Base-by-base conservation (phyloP, 2,797 vertebrate genomes). In the Caiman crocodilus region DNA sequence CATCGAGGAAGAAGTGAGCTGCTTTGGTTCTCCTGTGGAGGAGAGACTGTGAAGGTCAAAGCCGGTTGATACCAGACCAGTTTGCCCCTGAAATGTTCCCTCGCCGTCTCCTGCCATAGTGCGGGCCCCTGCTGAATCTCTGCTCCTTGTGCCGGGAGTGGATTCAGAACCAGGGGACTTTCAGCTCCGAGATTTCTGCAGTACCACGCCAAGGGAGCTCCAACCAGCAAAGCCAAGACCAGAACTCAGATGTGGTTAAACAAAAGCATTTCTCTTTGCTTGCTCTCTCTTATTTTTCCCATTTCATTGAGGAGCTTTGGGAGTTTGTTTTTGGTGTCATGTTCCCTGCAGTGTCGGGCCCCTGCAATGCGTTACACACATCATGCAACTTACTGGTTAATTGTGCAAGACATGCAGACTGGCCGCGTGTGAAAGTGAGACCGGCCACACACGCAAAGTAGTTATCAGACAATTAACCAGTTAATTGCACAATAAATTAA, bases 31-130 rank as follows among this genome's bases (percentile, higher is more conserved):
- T 50, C 42, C 42, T 50, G 42, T 50, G 42, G 42, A 85, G 56
- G 76, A 67, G 74, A 17, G 3, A 1, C 2, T 69, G n/a, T 86
- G 90, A 90, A 92, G 93, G 84, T 89, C 50, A 83, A 14, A 65
- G 59, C 28, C 1, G 0, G 30, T 56, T 10, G 1, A 0, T 78
- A 35, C 55, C 28, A 67, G 69, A 94, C 64, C 18, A 86, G 21
- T 12, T 0, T 1, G 35, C 76, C 81, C 17, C 20, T 15, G 82
- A 88, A 50, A 63, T 80, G 28, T 7, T 87, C 42, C 23, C 10
- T 76, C 0, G 0, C 4, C 10, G 69, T 30, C 57, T 84, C 30
- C 57, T 17, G 50, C 58, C 56, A 74, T n/a, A 0, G 1, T 8
- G 7, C 1, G 4, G 61, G 14, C 17, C 67, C 20, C 55, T 61